Evolutionary conservation across 2,797 vertebrate genomes (phyloP).

Genomic region (Coluber constrictor): DNA sequence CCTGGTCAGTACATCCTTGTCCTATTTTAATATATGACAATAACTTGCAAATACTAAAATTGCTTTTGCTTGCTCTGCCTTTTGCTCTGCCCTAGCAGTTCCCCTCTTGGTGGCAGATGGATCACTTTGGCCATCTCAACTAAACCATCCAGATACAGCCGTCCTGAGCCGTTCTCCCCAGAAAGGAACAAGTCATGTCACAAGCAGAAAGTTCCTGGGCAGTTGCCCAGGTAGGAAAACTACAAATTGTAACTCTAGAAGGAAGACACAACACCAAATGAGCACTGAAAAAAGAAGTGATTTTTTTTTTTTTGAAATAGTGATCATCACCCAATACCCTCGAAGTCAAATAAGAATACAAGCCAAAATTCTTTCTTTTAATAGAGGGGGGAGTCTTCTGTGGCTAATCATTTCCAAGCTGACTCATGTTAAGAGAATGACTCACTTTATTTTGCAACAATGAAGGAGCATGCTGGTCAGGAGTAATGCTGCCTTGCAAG

Average conservation of each 20-base stretch:
- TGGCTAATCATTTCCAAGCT: slow-evolving; percentile 17
- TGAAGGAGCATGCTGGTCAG: not conserved
- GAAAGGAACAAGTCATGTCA: not conserved
- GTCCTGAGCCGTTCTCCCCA: not conserved
- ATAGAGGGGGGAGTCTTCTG: not conserved
- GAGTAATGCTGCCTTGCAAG: not conserved
- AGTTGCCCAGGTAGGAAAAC: not conserved
- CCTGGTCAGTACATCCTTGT: not conserved
- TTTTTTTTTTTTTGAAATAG: not conserved
- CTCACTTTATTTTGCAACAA: slow-evolving; percentile 8
- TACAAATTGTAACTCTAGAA: not conserved
- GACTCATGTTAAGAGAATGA: slow-evolving; percentile 18
- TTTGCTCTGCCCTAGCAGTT: not conserved
- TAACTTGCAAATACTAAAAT: not conserved
- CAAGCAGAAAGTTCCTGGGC: not conserved
- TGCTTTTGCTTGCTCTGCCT: not conserved
- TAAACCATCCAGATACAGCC: not conserved
- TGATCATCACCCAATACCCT: not conserved
- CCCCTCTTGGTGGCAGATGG: not conserved
- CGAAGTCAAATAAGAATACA: not conserved
- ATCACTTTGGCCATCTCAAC: not conserved
- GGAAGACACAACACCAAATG: not conserved
- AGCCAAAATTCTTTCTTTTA: not conserved
- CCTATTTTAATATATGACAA: not conserved
- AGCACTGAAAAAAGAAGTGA: not conserved